Evolutionary conservation across 2,113 vertebrate species (phyloP).

Genomic region (Pitta sordida): DNA sequence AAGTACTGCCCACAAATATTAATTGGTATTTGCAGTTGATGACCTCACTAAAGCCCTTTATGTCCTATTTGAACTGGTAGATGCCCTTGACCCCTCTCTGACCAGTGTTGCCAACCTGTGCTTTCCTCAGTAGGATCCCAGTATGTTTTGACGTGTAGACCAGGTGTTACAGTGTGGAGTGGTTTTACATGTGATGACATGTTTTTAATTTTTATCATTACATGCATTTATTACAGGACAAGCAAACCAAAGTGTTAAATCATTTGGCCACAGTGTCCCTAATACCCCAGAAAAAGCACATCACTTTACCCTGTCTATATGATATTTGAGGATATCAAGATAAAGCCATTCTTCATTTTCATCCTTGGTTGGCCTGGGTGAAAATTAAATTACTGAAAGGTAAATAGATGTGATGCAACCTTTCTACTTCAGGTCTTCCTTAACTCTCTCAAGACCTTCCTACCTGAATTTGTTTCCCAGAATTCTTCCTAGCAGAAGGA

Average conservation of each 20-base stretch:
- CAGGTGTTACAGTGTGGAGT: background rate
- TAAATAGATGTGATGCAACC: background rate
- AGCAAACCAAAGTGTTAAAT: background rate
- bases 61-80: background rate
- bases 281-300: background rate
- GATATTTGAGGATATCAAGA: too few species aligned
- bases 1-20: background rate
- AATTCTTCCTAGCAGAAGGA: background rate
- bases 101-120: background rate
- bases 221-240: background rate
- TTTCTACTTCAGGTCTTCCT: background rate
- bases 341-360: background rate
- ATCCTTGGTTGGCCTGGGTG: background rate
- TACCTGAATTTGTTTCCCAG: background rate
- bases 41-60: background rate
- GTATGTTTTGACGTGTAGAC: background rate
- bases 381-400: background rate
- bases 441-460: background rate
- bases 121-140: background rate
- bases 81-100: background rate
- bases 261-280: rapidly evolving
- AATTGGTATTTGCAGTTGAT: background rate
- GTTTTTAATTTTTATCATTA: background rate
- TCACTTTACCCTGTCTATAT: too few species aligned
- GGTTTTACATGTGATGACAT: background rate